Percentiles rank a stretch among this genome's conserved stretches.
Conservation (phyloP, 1,140 invertebrate species). For the Chlorops oryzae region DNA sequence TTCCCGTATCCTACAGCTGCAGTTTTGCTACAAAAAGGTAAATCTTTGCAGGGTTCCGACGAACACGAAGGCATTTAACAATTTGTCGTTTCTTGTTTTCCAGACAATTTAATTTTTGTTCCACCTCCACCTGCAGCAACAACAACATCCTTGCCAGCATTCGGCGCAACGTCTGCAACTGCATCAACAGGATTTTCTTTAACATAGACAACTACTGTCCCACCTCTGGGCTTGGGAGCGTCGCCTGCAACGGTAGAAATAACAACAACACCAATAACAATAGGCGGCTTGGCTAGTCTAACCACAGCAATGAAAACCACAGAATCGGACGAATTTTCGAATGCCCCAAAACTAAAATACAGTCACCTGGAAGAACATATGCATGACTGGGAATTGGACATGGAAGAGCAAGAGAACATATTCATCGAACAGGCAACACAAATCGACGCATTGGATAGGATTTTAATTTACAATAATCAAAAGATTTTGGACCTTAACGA, state of each 20-base stretch:
- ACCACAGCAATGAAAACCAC: slow-evolving; percentile 13
- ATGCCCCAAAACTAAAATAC: slow-evolving; percentile 60
- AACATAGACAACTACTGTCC: slow-evolving; percentile 21
- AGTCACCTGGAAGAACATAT: slow-evolving; percentile 86
- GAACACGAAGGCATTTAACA: too few relatives aligned
- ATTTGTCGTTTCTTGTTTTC: too few relatives aligned
- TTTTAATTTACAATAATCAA: slow-evolving; percentile 85
- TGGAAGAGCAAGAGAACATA: slow-evolving; percentile 88
- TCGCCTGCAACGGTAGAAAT: background rate
- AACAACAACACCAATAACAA: background rate
- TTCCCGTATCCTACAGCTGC: slow-evolving; percentile 11
- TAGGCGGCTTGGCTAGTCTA: slow-evolving; percentile 6
- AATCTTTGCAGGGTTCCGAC: too few relatives aligned
- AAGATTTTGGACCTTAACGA: slow-evolving; percentile 85
- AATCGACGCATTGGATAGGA: slow-evolving; percentile 89
- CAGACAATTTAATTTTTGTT: slow-evolving; percentile 21
- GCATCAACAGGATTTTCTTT: slow-evolving; percentile 16
- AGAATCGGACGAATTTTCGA: slow-evolving; percentile 2
- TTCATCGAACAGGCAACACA: slow-evolving; percentile 92
- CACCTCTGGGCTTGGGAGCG: background rate
- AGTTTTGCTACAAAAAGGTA: too few relatives aligned
- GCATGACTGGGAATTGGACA: slow-evolving; percentile 91
- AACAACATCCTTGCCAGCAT: slow-evolving; percentile 15
- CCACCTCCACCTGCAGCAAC: slow-evolving; percentile 23
- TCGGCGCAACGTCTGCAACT: slow-evolving; percentile 17